A percentile compares a stretch with the other conserved stretches of the same genome.
These are phyloP conservation scores for Drosophila quadrilineata DNA, from an alignment of 1,140 invertebrate species.

Conservation along the genomic window DNA sequence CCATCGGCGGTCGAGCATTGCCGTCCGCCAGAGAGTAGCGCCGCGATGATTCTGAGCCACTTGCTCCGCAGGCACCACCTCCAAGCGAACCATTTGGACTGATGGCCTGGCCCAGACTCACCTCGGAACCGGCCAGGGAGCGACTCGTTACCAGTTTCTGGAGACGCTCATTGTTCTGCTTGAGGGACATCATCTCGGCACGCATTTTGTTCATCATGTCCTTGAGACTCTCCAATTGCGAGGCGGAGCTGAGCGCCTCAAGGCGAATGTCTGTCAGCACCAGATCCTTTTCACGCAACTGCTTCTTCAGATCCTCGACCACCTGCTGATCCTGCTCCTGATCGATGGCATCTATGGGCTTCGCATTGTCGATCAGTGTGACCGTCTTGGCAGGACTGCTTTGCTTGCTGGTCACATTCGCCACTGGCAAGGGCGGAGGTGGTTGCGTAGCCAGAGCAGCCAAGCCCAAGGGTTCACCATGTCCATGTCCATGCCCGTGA, in stretches of 20 bases:
- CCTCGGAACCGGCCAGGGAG: constrained; percentile 90
- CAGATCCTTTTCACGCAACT: constrained; percentile 96
- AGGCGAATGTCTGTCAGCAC: constrained; percentile 97
- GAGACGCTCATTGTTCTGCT: constrained; percentile 97
- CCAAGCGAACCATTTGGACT: constrained; percentile 82
- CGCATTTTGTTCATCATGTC: constrained; percentile 98
- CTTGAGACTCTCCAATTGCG: constrained; percentile 97
- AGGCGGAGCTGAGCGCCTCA: constrained; percentile 97
- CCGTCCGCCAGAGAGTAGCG: constrained; percentile 81
- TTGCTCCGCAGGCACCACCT: constrained; percentile 70
- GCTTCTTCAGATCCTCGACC: constrained; percentile 94
- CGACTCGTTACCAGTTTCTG: constrained; percentile 92
- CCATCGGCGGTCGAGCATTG: constrained; percentile 73
- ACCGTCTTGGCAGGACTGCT: constrained; percentile 80
- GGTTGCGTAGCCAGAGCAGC: constrained; percentile 71
- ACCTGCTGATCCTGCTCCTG: constrained; percentile 81
- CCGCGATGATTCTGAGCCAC: constrained; percentile 60
- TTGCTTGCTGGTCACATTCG: constrained; percentile 53
- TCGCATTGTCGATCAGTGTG: constrained; percentile 79
- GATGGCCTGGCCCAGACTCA: constrained; percentile 86
- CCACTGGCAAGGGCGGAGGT: constrained; percentile 61
- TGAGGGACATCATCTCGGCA: constrained; percentile 96
- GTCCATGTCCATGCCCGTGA: constrained; percentile 42
- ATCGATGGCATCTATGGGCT: constrained; percentile 80
- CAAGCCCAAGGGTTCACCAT: constrained; percentile 57